These are phyloP conservation scores for Hydrochoerus hydrochaeris DNA, from an alignment of 2,113 vertebrate species.

Conservation along the genomic window DNA sequence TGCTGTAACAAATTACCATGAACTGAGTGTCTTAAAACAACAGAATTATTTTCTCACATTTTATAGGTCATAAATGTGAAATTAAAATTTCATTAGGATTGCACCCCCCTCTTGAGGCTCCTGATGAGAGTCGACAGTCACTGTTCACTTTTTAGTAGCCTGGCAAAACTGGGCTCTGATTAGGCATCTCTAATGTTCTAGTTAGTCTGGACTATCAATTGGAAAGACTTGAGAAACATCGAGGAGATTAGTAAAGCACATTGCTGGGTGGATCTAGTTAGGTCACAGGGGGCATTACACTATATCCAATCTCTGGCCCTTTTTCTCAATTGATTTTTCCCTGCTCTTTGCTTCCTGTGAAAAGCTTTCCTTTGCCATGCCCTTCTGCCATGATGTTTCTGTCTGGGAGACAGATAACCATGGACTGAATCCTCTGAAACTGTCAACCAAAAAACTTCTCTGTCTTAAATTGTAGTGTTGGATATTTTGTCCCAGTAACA, in stretches of 20 bases:
- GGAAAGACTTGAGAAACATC: background rate
- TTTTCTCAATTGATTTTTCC: background rate
- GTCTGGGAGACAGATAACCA: background rate
- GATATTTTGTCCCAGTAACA: background rate
- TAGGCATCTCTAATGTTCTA: background rate
- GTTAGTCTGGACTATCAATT: no score
- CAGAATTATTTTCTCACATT: background rate
- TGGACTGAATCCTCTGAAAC: background rate
- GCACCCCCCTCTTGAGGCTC: background rate
- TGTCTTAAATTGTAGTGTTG: background rate
- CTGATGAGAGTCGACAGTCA: background rate
- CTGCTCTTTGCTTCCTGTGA: background rate
- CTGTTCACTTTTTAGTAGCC: background rate
- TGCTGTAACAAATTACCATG: conserved; percentile 12
- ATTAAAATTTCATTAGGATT: background rate
- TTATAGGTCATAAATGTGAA: background rate
- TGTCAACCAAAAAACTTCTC: background rate
- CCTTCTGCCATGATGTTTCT: background rate
- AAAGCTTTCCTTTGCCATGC: background rate
- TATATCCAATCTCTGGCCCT: background rate
- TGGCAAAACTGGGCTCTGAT: background rate
- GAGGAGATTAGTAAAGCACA: background rate
- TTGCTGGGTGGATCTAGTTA: background rate
- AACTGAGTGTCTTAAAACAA: conserved; percentile 43
- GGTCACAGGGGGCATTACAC: background rate